Conservation (phyloP, 2,113 vertebrate species). For the Sisor rabdophorus region DNA sequence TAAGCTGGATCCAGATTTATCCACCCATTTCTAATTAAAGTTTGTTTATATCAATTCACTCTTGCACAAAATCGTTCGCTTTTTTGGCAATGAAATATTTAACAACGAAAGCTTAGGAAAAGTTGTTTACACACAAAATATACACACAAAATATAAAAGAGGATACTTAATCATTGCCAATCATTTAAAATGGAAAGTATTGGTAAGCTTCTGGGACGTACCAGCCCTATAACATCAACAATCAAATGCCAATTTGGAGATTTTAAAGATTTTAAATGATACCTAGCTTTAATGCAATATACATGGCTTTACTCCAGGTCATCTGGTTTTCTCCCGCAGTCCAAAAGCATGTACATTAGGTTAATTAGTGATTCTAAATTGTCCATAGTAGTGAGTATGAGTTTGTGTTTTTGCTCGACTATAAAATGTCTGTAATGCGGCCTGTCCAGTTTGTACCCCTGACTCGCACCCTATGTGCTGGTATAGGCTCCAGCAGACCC, state of each 20-base stretch:
- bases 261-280: neutral
- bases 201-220: slow-evolving; percentile 25
- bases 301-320: too few relatives aligned
- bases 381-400: too few relatives aligned
- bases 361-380: too few relatives aligned
- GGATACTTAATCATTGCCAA: neutral
- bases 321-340: too few relatives aligned
- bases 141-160: neutral
- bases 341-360: too few relatives aligned
- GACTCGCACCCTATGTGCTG: too few relatives aligned
- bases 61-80: neutral
- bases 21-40: neutral
- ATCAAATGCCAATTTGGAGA: neutral
- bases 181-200: slow-evolving; percentile 9
- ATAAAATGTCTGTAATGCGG: too few relatives aligned
- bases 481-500: too few relatives aligned
- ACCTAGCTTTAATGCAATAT: too few relatives aligned
- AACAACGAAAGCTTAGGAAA: neutral
- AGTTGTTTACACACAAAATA: neutral
- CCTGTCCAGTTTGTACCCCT: too few relatives aligned
- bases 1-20: slow-evolving; percentile 1
- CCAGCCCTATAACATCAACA: neutral
- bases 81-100: neutral
- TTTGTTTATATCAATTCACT: neutral
- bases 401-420: too few relatives aligned